A percentile compares a stretch with the other conserved stretches of the same genome.
These are phyloP conservation scores for Lophotriccus pileatus DNA, from an alignment of 2,797 vertebrate species.

Conservation along the genomic window DNA sequence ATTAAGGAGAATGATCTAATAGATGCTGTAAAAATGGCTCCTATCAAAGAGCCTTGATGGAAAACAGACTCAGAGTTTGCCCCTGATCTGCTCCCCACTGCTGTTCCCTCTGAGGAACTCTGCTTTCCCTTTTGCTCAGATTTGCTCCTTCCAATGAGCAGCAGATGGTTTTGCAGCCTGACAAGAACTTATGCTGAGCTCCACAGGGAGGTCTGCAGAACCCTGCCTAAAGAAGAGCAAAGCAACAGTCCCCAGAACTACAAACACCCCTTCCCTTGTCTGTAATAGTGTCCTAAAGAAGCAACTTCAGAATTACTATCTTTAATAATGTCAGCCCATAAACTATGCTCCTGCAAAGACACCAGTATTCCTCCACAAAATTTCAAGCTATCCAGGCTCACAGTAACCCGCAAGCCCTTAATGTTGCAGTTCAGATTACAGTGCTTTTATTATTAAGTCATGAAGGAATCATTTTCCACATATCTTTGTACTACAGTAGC, in stretches of 20 bases:
- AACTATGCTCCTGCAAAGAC: neutral
- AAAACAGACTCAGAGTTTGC: neutral
- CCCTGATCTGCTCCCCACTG: neutral
- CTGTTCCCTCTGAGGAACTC: neutral
- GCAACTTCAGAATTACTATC: neutral
- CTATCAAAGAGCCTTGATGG: fast-evolving
- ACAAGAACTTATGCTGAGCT: neutral
- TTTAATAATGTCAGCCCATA: neutral
- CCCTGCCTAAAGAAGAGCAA: neutral
- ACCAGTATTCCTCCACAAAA: neutral
- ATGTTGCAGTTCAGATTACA: neutral
- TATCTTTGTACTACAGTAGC: neutral
- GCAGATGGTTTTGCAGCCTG: neutral
- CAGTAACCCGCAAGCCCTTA: neutral
- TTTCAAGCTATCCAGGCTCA: neutral
- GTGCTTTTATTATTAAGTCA: neutral
- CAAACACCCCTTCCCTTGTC: neutral
- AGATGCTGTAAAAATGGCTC: neutral
- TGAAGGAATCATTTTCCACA: neutral
- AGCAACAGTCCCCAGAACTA: neutral
- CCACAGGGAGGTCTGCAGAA: neutral
- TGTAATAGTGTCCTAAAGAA: neutral
- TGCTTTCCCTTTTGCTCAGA: neutral
- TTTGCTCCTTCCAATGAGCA: neutral
- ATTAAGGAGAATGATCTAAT: neutral